These are phyloP conservation scores for Eumerus sabulonum DNA, from an alignment of 2,888 invertebrate species.

Conservation along the genomic window DNA sequence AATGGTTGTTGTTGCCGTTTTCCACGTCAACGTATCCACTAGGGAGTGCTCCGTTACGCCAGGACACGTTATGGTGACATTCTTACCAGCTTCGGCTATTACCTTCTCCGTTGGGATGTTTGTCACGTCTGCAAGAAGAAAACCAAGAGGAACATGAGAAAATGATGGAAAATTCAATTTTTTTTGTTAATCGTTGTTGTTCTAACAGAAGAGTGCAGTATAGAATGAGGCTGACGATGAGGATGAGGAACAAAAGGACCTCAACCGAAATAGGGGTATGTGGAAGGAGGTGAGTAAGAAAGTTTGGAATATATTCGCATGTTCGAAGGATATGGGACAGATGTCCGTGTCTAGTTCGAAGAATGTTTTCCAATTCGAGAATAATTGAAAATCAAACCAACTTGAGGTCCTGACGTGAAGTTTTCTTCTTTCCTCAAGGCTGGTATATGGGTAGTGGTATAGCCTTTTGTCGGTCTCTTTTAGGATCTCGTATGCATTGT, in stretches of 20 bases:
- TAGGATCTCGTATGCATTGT: no score
- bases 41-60: conserved; percentile 85
- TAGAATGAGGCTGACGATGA: not conserved
- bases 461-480: no score
- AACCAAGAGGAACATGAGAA: conserved; percentile 56
- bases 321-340: not conserved
- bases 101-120: conserved; percentile 82
- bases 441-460: no score
- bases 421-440: no score
- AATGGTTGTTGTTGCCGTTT: conserved; percentile 78
- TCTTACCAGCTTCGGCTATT: conserved; percentile 83
- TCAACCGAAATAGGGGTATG: not conserved
- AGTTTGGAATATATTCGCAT: not conserved
- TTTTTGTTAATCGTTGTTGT: conserved; percentile 5
- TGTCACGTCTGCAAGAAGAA: conserved; percentile 81
- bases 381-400: conserved; percentile 35
- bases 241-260: not conserved
- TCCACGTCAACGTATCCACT: conserved; percentile 84
- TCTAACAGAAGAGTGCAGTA: conserved; percentile 3
- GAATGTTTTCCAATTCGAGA: conserved; percentile 16
- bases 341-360: not conserved
- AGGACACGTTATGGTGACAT: conserved; percentile 84
- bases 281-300: conserved; percentile 2
- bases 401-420: not conserved
- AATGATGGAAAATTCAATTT: conserved; percentile 70